A percentile compares a stretch with the other conserved stretches of the same genome.
These are phyloP conservation scores for Morone saxatilis DNA, from an alignment of 2,113 vertebrate species.

Conservation along the genomic window DNA sequence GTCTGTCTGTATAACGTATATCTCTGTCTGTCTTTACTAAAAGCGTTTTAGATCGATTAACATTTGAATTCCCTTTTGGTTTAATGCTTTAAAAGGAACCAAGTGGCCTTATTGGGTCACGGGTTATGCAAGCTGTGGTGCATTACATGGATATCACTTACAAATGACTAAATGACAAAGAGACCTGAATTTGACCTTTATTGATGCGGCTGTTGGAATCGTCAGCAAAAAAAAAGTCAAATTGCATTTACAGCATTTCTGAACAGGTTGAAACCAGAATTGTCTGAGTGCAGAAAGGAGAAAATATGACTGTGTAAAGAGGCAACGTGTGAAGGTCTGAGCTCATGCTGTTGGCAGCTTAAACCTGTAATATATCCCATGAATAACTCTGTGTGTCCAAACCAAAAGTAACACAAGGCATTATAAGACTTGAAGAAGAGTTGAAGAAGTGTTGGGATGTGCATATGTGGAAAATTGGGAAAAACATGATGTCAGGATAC, in stretches of 20 bases:
- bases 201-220: background rate
- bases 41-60: background rate
- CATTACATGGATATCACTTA: background rate
- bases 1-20: background rate
- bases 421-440: background rate
- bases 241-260: background rate
- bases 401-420: background rate
- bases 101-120: background rate
- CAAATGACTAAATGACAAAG: too few relatives aligned
- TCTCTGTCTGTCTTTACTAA: background rate
- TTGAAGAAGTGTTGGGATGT: background rate
- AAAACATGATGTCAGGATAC: background rate
- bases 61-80: background rate
- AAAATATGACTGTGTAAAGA: background rate
- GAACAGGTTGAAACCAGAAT: constrained; percentile 6
- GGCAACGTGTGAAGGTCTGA: background rate
- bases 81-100: background rate
- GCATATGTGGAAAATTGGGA: background rate
- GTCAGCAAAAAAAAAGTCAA: background rate
- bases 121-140: background rate
- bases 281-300: background rate
- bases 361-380: background rate
- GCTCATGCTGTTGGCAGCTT: background rate
- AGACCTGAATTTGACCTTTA: too few relatives aligned
- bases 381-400: background rate